Evolutionary conservation across 2,797 vertebrate species (phyloP), one percentile per base, ranked within the genome.

Genomic region (Eleutherodactylus coqui): DNA sequence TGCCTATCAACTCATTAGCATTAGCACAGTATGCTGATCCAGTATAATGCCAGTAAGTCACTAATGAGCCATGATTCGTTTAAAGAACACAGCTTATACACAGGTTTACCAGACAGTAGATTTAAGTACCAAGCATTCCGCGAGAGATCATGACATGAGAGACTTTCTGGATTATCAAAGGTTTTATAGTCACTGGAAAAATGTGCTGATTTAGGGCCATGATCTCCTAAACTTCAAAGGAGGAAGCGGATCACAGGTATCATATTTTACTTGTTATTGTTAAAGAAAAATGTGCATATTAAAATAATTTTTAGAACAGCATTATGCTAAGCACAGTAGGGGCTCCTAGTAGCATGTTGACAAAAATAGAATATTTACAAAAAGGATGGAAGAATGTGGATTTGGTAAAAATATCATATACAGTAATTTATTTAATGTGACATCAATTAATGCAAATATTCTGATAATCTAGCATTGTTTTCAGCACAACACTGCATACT

Each of bases 1-100:
- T 84, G 82, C 67, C 78, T 80, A 87, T 84, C 82, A 84, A 75
- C 67, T 75, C 53, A 79, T 87, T 84, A 87, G 80, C 62, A 87
- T 87, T 83, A 87, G 77, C 82, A 79, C 76, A 84, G 82, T 87
- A 53, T 84, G 82, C 34, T 80, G 32, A 73, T 80, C 53, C 75
- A 79, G 76, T 79, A 84, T 75, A 70, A 84, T 84, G 73, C 82
- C 76, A 67, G 43, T 80, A 75, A 87, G 43, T 64, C 55, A 80
- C 86, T 87, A 84, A 87, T 84, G 67, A 84, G 67, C 67, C 76
- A 80, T 67, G 55, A 69, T 80, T 84, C 82, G 84, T 75, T 79
- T 84, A 75, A 67, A 64, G 76, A 80, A 72, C 51, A 75, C 76
- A 51, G 67, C 19, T 51, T 72, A 73, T 83, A 87, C 41, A 60